phyloP scores from a whole-genome alignment of 2,113 vertebrate genomes.

The Tricholaema leucomelas region DNA sequence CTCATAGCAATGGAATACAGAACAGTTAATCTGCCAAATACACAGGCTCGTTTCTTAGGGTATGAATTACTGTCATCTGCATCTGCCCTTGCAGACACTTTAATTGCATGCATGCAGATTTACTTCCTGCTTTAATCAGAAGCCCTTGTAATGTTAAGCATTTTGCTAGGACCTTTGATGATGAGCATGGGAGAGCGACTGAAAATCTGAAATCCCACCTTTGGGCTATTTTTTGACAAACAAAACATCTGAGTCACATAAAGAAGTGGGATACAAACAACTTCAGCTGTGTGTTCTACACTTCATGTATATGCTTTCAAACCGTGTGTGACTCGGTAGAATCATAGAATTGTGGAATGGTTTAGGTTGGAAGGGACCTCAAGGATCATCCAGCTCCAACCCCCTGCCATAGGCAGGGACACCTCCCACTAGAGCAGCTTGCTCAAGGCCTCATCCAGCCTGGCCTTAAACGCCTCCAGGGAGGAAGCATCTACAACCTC shows the following conservation, averaged over 20 bases:
- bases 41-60: conserved; percentile 73
- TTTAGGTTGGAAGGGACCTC: too few relatives aligned
- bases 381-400: too few relatives aligned
- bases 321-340: too few relatives aligned
- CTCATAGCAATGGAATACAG: conserved; percentile 79
- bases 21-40: conserved; percentile 74
- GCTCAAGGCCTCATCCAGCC: too few relatives aligned
- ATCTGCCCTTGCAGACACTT: conserved; percentile 64
- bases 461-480: too few relatives aligned
- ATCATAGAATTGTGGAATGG: too few relatives aligned
- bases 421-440: too few relatives aligned
- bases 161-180: conserved; percentile 16
- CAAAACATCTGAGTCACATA: background rate
- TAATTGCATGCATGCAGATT: conserved; percentile 69
- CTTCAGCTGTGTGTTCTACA: background rate
- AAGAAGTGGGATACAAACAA: conserved; percentile 1
- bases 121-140: conserved; percentile 61
- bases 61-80: conserved; percentile 74
- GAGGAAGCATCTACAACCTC: too few relatives aligned
- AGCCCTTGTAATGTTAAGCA: background rate
- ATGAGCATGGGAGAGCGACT: background rate
- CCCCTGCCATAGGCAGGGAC: too few relatives aligned
- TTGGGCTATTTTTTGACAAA: background rate
- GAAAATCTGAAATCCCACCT: conserved; percentile 13
- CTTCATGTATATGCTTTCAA: too few relatives aligned